These are phyloP conservation scores for Eulemur coronatus DNA, from an alignment of 2,797 vertebrate genomes.

Conservation along the genomic window DNA sequence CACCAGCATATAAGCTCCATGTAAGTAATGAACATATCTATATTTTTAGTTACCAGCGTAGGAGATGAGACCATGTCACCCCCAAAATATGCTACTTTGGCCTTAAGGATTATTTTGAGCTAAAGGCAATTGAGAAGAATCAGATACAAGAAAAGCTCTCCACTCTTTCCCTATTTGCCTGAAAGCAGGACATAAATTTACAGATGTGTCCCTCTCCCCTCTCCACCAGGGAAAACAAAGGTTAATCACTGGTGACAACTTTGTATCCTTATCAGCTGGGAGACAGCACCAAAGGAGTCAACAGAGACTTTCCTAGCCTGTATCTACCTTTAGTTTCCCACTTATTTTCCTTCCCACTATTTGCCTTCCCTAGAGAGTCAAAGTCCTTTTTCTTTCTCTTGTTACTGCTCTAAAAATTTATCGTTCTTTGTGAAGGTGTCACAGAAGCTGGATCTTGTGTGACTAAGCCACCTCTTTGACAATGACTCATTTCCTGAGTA, in stretches of 20 bases:
- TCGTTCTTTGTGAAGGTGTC: not conserved
- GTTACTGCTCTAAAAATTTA: not conserved
- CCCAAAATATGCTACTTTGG: not conserved
- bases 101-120: not conserved
- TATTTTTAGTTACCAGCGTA: not conserved
- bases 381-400: not conserved
- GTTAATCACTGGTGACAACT: not conserved
- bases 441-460: not conserved
- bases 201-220: not conserved
- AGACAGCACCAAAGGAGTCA: not conserved
- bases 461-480: not conserved
- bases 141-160: not conserved
- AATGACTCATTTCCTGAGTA: not conserved
- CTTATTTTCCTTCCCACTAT: not conserved
- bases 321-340: not conserved
- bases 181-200: not conserved
- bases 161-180: not conserved
- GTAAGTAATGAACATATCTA: accelerated
- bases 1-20: not conserved
- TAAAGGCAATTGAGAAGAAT: not conserved
- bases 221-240: not conserved
- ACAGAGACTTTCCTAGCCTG: not conserved
- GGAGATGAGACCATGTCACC: not conserved
- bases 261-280: too few relatives aligned
- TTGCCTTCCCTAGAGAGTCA: not conserved